Evolutionary conservation across 2,113 vertebrate genomes (phyloP).

Genomic region (Thymallus thymallus): DNA sequence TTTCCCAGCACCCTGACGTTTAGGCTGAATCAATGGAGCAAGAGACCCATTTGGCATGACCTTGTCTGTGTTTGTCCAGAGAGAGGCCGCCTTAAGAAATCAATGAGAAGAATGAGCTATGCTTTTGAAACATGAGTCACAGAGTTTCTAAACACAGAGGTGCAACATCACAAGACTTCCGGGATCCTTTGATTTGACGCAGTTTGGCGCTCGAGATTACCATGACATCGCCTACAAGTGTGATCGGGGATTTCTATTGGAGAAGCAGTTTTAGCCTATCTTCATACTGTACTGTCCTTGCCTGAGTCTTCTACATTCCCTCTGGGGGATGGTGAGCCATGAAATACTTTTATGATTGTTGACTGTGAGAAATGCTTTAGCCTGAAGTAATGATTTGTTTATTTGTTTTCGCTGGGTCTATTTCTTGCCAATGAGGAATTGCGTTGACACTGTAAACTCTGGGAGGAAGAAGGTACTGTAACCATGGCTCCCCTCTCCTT

Average conservation of each 20-base stretch:
- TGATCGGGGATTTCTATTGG: too few relatives aligned
- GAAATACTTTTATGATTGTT: conserved; percentile 12
- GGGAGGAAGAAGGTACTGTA: conserved; percentile 3
- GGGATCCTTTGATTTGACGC: too few relatives aligned
- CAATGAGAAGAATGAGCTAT: conserved; percentile 20
- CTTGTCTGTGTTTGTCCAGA: conserved; percentile 30
- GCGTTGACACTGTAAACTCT: conserved; percentile 4
- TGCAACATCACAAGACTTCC: too few relatives aligned
- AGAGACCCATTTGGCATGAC: conserved; percentile 27
- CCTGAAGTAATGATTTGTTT: conserved; percentile 15
- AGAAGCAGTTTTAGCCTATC: too few relatives aligned
- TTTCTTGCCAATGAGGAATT: conserved; percentile 28
- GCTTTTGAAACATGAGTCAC: conserved; percentile 6
- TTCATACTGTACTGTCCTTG: too few relatives aligned
- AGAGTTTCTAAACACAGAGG: too few relatives aligned
- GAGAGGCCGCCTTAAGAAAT: conserved; percentile 10
- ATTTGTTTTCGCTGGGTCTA: conserved; percentile 20
- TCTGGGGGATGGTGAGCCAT: neutral
- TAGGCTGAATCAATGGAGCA: conserved; percentile 26
- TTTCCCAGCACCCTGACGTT: conserved; percentile 18
- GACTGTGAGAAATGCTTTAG: conserved; percentile 17
- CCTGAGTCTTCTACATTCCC: too few relatives aligned
- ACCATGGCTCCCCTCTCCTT: neutral
- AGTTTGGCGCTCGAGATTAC: too few relatives aligned
- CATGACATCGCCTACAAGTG: too few relatives aligned